Evolutionary conservation across 2,797 vertebrate species (phyloP), one percentile per base, ranked within the genome.

Genomic region (Adrianichthys oophorus): DNA sequence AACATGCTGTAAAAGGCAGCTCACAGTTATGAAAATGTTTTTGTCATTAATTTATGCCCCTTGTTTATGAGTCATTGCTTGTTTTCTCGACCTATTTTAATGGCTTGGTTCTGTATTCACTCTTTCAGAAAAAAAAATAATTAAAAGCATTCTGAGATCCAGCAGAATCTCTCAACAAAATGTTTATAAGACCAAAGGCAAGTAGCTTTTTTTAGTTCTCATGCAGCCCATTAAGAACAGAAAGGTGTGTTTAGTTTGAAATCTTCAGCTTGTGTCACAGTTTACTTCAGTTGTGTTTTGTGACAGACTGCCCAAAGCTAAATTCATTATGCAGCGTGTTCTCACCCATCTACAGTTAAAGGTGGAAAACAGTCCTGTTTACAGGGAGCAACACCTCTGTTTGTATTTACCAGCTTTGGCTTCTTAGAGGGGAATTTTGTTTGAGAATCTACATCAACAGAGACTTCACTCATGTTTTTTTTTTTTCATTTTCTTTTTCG

Each of bases 11-110:
- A 69, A 74, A 56, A 59, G 51, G 48, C 56, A 52, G 54, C 59
- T 56, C 40, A 4, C 4, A 0, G 48, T 57, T 65, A 73, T 56
- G 52, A 52, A 74, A 54, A 54, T 26, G 56, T 56, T 63, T 52
- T 44, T 48, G 68, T 78, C 70, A 79, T 84, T 75, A 84, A 65
- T 75, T 70, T 60, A 61, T 60, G 64, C 59, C 72, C 24, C 41
- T 65, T 72, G 54, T 72, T 67, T 80, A 53, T 64, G 59, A 74
- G 68, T 69, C 62, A 44, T 44, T 47, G 16, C 67, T 72, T 40
- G 48, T 57, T 60, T 70, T 52, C 24, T 52, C 56, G 71, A 55
- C 61, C 69, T 70, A 62, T 76, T 74, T 74, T 60, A 41, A 23
- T 29, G 7, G 41, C 65, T 72, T 63, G 57, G 15, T 18, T 75